Evolutionary conservation across 2,113 vertebrate species (phyloP).

Genomic region (Elgaria multicarinata): DNA sequence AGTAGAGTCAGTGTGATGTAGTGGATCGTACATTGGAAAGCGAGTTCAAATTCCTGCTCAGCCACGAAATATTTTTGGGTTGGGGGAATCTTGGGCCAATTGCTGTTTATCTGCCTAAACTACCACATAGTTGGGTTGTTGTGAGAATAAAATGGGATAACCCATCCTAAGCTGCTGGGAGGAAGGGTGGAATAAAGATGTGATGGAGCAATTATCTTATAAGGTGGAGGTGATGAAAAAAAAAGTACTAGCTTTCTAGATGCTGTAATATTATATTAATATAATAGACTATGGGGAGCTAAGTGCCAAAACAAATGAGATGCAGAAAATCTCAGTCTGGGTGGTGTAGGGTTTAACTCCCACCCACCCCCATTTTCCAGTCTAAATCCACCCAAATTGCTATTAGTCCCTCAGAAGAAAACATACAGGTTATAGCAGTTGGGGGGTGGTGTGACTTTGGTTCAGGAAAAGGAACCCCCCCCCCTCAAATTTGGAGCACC

Average conservation of each 20-base stretch:
- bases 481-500: background rate
- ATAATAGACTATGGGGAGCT: background rate
- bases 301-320: background rate
- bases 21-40: background rate
- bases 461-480: background rate
- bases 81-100: background rate
- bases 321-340: background rate
- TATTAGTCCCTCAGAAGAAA: background rate
- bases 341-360: background rate
- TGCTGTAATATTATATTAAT: background rate
- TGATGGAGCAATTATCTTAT: background rate
- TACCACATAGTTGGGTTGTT: background rate
- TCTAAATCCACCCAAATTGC: background rate
- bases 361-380: background rate
- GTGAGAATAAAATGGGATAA: background rate
- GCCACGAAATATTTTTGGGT: background rate
- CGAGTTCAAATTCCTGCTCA: background rate
- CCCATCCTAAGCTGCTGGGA: background rate
- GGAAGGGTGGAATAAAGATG: background rate
- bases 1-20: background rate
- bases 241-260: background rate
- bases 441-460: background rate
- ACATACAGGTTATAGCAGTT: background rate
- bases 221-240: background rate
- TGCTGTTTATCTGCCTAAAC: background rate